Evolutionary conservation across 2,888 invertebrate species (phyloP).

Genomic region (Lydus trimaculatus): DNA sequence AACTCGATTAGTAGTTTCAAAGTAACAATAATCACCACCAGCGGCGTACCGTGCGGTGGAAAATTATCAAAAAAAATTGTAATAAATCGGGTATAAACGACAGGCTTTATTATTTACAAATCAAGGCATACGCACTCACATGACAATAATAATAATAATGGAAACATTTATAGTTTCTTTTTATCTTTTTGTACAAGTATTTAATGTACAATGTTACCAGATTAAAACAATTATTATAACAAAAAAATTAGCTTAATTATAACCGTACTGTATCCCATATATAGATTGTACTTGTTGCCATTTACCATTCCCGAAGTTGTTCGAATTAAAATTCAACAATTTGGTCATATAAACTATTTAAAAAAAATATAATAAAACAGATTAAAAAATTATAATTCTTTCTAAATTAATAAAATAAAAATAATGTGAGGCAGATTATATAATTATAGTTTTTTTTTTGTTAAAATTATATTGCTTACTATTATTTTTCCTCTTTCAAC

Average conservation of each 20-base stretch:
- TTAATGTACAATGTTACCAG: conserved; percentile 48
- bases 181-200: conserved; percentile 40
- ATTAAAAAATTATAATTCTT: conserved; percentile 17
- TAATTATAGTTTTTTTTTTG: too few species aligned
- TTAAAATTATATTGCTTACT: conserved; percentile 29
- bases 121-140: conserved; percentile 57
- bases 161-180: conserved; percentile 36
- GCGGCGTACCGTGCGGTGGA: not conserved
- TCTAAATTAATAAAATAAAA: conserved; percentile 10
- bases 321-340: conserved; percentile 5
- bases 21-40: not conserved
- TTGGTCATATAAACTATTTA: not conserved
- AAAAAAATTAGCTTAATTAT: conserved; percentile 42
- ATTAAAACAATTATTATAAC: conserved; percentile 47
- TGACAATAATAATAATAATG: conserved; percentile 49
- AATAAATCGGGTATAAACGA: conserved; percentile 52
- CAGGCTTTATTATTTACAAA: conserved; percentile 57
- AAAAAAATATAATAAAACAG: conserved; percentile 2
- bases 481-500: not conserved
- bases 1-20: not conserved
- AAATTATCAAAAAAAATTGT: too few species aligned
- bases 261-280: conserved; percentile 39
- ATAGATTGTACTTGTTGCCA: conserved; percentile 33
- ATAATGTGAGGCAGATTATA: conserved; percentile 24
- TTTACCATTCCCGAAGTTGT: not conserved